Conservation (phyloP, 2,888 invertebrate species). For the Drosophila antonietae region DNA sequence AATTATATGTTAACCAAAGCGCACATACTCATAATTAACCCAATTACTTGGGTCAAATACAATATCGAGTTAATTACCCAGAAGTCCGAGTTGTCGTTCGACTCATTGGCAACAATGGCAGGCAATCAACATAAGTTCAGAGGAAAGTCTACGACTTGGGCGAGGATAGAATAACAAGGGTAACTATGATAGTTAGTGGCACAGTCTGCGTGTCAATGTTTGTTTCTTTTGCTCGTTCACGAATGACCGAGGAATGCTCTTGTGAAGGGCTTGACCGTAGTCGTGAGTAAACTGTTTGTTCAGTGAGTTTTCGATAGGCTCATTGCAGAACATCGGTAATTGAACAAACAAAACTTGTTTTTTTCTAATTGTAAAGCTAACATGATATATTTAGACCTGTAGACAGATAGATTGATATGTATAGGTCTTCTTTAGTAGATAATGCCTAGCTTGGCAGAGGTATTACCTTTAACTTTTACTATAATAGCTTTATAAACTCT, state of each 20-base stretch:
- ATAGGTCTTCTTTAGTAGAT: too few species aligned
- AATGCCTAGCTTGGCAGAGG: too few species aligned
- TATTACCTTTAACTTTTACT: too few species aligned
- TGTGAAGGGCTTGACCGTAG: background rate
- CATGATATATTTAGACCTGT: too few species aligned
- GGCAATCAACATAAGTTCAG: conserved; percentile 40
- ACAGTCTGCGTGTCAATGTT: background rate
- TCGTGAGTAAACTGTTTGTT: background rate
- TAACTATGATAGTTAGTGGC: conserved; percentile 25
- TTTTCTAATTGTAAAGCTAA: too few species aligned
- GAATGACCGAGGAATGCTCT: background rate
- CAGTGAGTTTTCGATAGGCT: background rate
- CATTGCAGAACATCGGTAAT: background rate
- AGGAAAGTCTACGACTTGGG: conserved; percentile 10
- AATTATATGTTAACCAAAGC: conserved; percentile 46
- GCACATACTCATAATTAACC: conserved; percentile 37
- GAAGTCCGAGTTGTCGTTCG: conserved; percentile 1
- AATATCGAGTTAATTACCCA: conserved; percentile 47
- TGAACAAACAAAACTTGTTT: background rate
- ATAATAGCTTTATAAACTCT: too few species aligned
- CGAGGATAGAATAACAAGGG: conserved; percentile 19
- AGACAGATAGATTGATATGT: too few species aligned
- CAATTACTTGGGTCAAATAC: conserved; percentile 39
- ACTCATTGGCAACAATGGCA: conserved; percentile 34
- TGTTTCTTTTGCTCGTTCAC: background rate